Evolutionary conservation across 92 coral and sea anemone genomes (phyloP), one percentile per base, ranked within the genome.

Genomic region (Zoanthus solanderi): DNA sequence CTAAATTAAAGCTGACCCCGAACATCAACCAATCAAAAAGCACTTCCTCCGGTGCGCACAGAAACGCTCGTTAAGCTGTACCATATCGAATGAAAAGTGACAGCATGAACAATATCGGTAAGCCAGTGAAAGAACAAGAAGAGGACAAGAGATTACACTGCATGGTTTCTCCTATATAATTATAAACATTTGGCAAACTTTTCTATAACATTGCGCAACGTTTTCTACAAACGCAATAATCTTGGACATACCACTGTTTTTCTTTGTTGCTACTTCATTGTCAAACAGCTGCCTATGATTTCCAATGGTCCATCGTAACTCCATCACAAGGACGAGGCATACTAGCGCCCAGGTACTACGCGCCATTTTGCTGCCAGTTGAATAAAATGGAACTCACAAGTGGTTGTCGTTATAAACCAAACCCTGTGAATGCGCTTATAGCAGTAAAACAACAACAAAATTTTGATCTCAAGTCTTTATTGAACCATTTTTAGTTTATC

Each of bases 271-370:
- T 44, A 34, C n/a, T 18, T 44, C 29, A 17, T 66, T 52, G 8
- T 79, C 52, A 34, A n/a, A 50, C 17, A 72, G 58, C 32, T 56
- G n/a, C 29, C 57, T 80, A 46, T 15, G 61, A 34, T 23, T 80
- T 0, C 85, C 85, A 23, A 18, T 10, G 9, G 85, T 14, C 23
- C 66, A 54, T 28, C 65, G 74, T 9, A 80, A 10, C 37, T 12
- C 60, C 75, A 65, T n/a, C 58, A 80, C 28, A 16, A 80, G 29
- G 18, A 47, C 85, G 75, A 80, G 85, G 75, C 75, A 44, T 28
- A 7, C 60, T 80, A 80, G 46, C 16, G 63, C 31, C 75, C 75
- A 80, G 75, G 23, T 63, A n/a, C 44, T 42, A 37, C 61, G 50
- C 52, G 42, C 85, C 85, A 80, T 80, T 44, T 48, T 65, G 17